Base-by-base conservation (phyloP, 2,113 vertebrate species). In the Parotia lawesii region DNA sequence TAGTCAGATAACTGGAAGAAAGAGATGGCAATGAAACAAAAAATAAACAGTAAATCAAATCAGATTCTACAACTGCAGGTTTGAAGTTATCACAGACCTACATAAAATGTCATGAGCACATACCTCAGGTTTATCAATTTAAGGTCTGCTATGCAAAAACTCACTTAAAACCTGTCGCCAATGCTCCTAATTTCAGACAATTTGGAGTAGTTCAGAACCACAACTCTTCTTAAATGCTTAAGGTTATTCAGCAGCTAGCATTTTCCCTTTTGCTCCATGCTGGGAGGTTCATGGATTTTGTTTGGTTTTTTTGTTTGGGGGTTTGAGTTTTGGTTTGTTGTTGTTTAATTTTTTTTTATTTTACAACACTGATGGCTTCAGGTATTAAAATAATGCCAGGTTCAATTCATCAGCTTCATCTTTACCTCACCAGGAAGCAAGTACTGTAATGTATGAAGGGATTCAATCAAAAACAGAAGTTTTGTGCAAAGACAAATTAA, bases 211-310 rank as follows among this genome's bases (percentile, higher is more conserved):
- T 25, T 85, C 47, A 72, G 58, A 79, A 22, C 12, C 11, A 78
- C 4, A 48, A 29, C 53, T 69, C 20, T 35, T 51, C 29, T 57
- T 76, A 69, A 79, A 72, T 50, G 38, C 23, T 81, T 66, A 66
- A 27, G 4, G 11, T 3, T 53, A 8, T 23, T 70, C 54, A 66
- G 27, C 38, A 79, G 37, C 29, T 3, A 42, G 5, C 14, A 47
- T 62, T 75, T 79, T 75, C 24, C 24, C 17, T 65, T 64, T 65
- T 69, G 9, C 16, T 61, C 11, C 12, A 0, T 35, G 31, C 9
- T 45, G 9, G 7, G 22, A n/a, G 6, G 15, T 44, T 42, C 6
- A 1, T 38, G 5, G 0, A 0, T 48, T 5, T 15, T 7, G 10
- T 58, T 72, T 51, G 35, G 42, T 5, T 15, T 7, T 8, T 58